A percentile compares a stretch with the other conserved stretches of the same genome.
phyloP scores from a whole-genome alignment of 1,140 invertebrate genomes.

The Battus philenor region DNA sequence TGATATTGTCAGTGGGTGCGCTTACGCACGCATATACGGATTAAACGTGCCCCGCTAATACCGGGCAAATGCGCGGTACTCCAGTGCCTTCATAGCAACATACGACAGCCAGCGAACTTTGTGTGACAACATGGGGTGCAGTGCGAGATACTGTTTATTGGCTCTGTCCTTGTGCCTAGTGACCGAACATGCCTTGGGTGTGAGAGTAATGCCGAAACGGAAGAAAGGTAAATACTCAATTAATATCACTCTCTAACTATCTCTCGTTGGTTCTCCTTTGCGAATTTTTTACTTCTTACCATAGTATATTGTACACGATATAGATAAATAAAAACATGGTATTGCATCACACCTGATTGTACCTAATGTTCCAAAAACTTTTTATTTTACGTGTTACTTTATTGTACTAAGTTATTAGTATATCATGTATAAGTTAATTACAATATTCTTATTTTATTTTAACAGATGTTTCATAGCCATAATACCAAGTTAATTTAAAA shows the following conservation, averaged over 20 bases:
- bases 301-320: no score
- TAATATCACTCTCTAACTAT: no score
- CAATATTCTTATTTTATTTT: no score
- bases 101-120: conserved; percentile 38
- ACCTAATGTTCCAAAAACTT: no score
- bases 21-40: conserved; percentile 32
- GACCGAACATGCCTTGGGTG: conserved; percentile 63
- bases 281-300: background rate
- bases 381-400: no score
- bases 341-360: no score
- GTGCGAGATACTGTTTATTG: conserved; percentile 69
- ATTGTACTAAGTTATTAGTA: no score
- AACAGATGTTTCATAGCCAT: no score
- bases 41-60: conserved; percentile 27
- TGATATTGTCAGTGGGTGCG: conserved; percentile 25
- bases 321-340: no score
- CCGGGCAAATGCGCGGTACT: conserved; percentile 48
- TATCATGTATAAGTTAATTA: no score
- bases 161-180: conserved; percentile 69
- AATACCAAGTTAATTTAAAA: no score
- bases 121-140: conserved; percentile 66
- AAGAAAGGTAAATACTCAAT: conserved; percentile 66
- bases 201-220: conserved; percentile 71
- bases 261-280: background rate
- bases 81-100: conserved; percentile 44